Conservation (phyloP, 2,797 vertebrate species). For the Ibycter americanus region DNA sequence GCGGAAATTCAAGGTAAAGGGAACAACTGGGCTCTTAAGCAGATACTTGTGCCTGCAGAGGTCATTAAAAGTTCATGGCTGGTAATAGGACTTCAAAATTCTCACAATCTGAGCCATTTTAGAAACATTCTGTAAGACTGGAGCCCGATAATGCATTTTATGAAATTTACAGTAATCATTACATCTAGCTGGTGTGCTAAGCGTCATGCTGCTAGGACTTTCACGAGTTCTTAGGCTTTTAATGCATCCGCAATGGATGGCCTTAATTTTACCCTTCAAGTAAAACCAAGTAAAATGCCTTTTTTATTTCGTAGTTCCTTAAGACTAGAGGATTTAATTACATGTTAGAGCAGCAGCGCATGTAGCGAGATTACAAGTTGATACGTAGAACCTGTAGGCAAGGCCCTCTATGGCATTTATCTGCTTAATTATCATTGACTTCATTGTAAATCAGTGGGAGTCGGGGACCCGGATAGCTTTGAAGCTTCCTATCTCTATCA, state of each 20-base stretch:
- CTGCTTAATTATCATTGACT: not conserved
- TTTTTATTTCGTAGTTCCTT: not conserved
- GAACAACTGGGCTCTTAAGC: not conserved
- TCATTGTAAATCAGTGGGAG: not conserved
- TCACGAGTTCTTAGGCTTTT: not conserved
- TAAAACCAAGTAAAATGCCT: not conserved
- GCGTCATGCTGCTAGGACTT: not conserved
- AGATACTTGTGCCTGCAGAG: not conserved
- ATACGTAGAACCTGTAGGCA: rapidly evolving
- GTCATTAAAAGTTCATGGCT: not conserved
- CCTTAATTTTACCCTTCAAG: not conserved
- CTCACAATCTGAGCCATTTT: not conserved
- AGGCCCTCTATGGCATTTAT: not conserved
- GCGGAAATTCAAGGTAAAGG: not conserved
- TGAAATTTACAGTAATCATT: not conserved
- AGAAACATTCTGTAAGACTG: not conserved
- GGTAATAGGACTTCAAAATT: not conserved
- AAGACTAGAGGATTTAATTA: not conserved
- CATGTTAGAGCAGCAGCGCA: not conserved
- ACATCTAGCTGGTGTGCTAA: not conserved
- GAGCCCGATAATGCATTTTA: not conserved
- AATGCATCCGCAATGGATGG: not conserved
- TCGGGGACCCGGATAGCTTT: not conserved
- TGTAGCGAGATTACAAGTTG: not conserved
- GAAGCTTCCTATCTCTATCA: not conserved